Conservation (phyloP, 2,113 vertebrate genomes). For the Saguinus imperator region DNA sequence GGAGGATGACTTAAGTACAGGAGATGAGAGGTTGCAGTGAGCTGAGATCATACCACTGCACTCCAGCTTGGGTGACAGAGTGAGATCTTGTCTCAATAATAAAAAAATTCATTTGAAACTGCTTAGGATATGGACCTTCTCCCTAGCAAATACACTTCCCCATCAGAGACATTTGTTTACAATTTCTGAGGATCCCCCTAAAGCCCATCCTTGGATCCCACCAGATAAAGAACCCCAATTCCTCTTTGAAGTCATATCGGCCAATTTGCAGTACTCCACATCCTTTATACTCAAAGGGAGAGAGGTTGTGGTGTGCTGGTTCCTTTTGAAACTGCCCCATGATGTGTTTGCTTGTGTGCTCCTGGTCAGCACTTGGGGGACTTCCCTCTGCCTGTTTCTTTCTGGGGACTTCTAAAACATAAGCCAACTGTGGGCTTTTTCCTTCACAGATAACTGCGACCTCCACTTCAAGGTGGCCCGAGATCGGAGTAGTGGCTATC, state of each 20-base stretch:
- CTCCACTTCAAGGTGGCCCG: constrained; percentile 94
- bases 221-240: neutral
- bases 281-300: neutral
- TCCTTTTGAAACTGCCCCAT: neutral
- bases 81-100: no score
- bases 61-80: no score
- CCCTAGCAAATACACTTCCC: neutral
- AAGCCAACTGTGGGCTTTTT: neutral
- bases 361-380: neutral
- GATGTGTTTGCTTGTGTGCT: neutral
- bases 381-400: neutral
- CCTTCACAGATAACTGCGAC: constrained; percentile 91
- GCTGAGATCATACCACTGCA: no score
- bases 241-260: neutral
- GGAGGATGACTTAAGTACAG: neutral
- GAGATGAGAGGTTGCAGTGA: no score
- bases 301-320: neutral
- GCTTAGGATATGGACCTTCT: neutral
- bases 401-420: neutral
- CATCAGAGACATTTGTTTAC: neutral
- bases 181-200: neutral
- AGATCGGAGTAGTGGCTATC: constrained; percentile 92
- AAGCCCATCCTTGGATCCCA: neutral
- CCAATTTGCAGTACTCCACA: neutral
- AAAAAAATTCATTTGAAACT: neutral